phyloP scores from a whole-genome alignment of 2,888 invertebrate species.

The Harpalus rubripes region DNA sequence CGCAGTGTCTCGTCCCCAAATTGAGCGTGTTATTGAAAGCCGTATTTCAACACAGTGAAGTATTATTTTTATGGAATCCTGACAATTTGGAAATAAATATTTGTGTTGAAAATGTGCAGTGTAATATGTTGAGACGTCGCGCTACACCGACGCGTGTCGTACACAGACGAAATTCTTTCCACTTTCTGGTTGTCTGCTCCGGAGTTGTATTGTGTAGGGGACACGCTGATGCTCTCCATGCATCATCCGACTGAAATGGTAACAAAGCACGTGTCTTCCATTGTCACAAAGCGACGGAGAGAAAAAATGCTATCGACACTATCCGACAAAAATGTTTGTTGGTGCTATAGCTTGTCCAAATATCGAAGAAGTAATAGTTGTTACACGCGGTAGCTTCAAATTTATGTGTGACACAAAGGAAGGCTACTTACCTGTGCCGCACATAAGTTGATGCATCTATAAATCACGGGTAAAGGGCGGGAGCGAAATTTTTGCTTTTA shows the following conservation, averaged over 20 bases:
- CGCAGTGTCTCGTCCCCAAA: background rate
- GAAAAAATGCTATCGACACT: constrained; percentile 5
- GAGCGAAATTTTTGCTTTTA: too few relatives aligned
- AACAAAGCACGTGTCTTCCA: constrained; percentile 55
- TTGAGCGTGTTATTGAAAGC: background rate
- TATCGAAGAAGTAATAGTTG: too few relatives aligned
- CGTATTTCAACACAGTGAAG: background rate
- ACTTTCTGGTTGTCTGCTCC: constrained; percentile 5
- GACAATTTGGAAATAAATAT: constrained; percentile 8
- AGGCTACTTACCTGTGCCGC: too few relatives aligned
- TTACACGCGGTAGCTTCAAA: too few relatives aligned
- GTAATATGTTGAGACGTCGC: background rate
- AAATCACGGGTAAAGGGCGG: too few relatives aligned
- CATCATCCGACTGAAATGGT: constrained; percentile 40
- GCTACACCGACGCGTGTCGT: constrained; percentile 20
- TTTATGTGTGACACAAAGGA: too few relatives aligned
- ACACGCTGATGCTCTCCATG: constrained; percentile 10
- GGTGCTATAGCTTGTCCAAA: too few relatives aligned
- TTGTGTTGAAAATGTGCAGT: constrained; percentile 3
- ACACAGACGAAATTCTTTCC: constrained; percentile 23
- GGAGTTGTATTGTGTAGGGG: constrained; percentile 5
- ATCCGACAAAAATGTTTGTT: background rate
- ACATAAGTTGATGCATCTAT: too few relatives aligned
- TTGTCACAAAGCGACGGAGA: constrained; percentile 37
- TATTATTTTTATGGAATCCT: constrained; percentile 7